A percentile compares a stretch with the other conserved stretches of the same genome.
These are phyloP conservation scores for Amphipyra berbera DNA, from an alignment of 2,888 invertebrate genomes.

Conservation along the genomic window DNA sequence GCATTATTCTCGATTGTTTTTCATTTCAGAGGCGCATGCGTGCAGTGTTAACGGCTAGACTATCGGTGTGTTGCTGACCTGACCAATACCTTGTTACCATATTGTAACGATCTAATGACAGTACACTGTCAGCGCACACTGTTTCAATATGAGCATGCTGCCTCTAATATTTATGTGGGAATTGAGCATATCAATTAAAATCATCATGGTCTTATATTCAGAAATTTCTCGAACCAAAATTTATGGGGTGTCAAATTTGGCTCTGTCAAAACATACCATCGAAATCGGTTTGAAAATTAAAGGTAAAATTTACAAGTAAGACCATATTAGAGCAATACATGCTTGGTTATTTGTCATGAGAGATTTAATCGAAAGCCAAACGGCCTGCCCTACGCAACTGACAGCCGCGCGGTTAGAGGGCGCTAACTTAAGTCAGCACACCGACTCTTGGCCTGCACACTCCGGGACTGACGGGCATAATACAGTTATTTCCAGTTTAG, in stretches of 20 bases:
- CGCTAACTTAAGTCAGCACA: conserved; percentile 81
- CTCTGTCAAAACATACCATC: conserved; percentile 26
- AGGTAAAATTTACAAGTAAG: conserved; percentile 34
- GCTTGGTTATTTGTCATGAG: conserved; percentile 89
- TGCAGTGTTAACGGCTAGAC: conserved; percentile 87
- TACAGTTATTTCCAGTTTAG: conserved; percentile 86
- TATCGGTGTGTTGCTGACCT: conserved; percentile 88
- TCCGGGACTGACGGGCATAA: conserved; percentile 89
- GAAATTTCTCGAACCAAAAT: conserved; percentile 22
- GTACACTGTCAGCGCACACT: conserved; percentile 87
- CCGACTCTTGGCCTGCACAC: conserved; percentile 88
- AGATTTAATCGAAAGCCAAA: conserved; percentile 82
- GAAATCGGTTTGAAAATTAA: conserved; percentile 20
- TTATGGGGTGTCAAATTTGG: conserved; percentile 25
- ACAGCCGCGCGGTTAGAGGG: conserved; percentile 69
- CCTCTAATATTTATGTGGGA: conserved; percentile 74
- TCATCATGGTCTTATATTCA: conserved; percentile 33
- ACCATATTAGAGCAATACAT: conserved; percentile 81
- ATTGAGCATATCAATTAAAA: conserved; percentile 32
- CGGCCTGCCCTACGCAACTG: conserved; percentile 89
- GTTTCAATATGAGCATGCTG: conserved; percentile 86
- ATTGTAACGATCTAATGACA: conserved; percentile 72
- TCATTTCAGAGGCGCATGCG: conserved; percentile 90
- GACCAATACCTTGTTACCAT: conserved; percentile 61
- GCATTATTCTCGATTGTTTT: conserved; percentile 89